Percentiles rank a stretch among this genome's conserved stretches.
Evolutionary conservation across 1,140 invertebrate species (phyloP).

Genomic region (Zaprionus gabonicus): DNA sequence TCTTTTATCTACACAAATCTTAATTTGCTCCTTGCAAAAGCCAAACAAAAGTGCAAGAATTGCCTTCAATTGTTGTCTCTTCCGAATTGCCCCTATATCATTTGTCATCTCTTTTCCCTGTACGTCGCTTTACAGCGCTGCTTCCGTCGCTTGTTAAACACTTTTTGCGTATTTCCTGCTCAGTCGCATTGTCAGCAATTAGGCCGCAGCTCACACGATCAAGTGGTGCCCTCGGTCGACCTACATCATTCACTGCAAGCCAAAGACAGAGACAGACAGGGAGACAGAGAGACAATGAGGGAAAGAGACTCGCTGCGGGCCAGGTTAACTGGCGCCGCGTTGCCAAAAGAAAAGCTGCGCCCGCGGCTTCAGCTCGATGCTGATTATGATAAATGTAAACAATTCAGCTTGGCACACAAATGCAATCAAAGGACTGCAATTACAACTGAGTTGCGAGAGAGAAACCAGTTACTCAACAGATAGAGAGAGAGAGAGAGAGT

Average conservation of each 20-base stretch:
- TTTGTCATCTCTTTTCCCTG: conserved; percentile 2
- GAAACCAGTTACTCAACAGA: conserved; percentile 58
- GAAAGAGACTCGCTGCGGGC: conserved; percentile 21
- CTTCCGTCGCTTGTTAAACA: conserved; percentile 32
- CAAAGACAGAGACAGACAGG: not conserved
- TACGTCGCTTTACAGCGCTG: not conserved
- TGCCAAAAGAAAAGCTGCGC: conserved; percentile 63
- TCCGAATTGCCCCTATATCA: conserved; percentile 1
- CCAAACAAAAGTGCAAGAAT: not conserved
- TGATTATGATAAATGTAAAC: conserved; percentile 82
- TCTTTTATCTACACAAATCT: not conserved
- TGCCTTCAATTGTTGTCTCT: conserved; percentile 1
- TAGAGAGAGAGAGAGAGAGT: conserved; percentile 11
- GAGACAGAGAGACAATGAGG: conserved; percentile 1
- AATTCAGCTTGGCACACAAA: conserved; percentile 78
- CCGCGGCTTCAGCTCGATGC: conserved; percentile 50
- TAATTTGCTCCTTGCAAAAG: not conserved
- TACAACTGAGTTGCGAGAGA: conserved; percentile 56
- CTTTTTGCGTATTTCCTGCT: conserved; percentile 62
- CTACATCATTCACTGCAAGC: conserved; percentile 38
- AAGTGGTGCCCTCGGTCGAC: conserved; percentile 56
- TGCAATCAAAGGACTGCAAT: conserved; percentile 80
- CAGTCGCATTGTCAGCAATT: conserved; percentile 76
- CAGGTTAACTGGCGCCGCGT: conserved; percentile 68
- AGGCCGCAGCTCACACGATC: conserved; percentile 59